These are phyloP conservation scores for Zosterops hypoxanthus DNA, from an alignment of 2,113 vertebrate genomes.

Conservation along the genomic window DNA sequence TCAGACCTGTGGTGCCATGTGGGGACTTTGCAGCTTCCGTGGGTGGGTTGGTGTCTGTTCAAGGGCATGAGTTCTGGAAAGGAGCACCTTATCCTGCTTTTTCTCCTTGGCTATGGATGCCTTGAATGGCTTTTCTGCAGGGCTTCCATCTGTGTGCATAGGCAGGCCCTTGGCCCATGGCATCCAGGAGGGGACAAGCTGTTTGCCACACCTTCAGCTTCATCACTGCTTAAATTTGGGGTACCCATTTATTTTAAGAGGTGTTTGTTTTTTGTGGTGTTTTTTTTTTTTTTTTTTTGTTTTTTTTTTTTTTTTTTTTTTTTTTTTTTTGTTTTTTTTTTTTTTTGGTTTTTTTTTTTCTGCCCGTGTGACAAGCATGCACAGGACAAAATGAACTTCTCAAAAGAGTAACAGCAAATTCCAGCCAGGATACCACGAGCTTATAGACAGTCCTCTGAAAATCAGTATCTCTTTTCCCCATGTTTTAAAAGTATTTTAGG, in stretches of 20 bases:
- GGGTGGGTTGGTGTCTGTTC: neutral
- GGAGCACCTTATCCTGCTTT: neutral
- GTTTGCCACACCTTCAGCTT: neutral
- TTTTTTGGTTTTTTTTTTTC: no score
- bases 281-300: no score
- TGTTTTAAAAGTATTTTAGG: conserved; percentile 28
- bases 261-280: no score
- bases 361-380: neutral
- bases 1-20: neutral
- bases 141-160: neutral
- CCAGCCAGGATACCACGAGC: neutral
- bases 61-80: neutral
- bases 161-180: neutral
- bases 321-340: no score
- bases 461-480: conserved; percentile 9
- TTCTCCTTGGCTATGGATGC: accelerated
- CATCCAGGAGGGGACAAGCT: neutral
- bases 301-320: no score
- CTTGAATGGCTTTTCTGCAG: neutral
- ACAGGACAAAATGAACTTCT: neutral
- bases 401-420: neutral
- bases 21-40: neutral
- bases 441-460: neutral
- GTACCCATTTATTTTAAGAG: neutral
- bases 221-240: neutral